A percentile compares a stretch with the other conserved stretches of the same genome.
Conservation (phyloP, 2,113 vertebrate genomes). For the Panurus biarmicus region DNA sequence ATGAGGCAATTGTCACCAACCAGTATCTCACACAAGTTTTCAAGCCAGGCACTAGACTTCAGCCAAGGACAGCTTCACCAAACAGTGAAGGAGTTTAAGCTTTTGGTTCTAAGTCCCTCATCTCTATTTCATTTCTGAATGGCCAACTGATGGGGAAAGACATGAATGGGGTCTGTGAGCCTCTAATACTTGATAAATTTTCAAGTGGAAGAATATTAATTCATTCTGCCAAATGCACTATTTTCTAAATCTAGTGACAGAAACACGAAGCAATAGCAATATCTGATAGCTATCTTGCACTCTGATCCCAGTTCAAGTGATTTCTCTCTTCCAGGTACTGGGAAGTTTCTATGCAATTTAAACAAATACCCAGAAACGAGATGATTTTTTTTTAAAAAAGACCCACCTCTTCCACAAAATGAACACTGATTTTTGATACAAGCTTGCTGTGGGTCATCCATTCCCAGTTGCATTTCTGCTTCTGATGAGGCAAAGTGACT, state of each 20-base stretch:
- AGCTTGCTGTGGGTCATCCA: background rate
- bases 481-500: background rate
- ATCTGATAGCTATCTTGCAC: background rate
- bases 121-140: background rate
- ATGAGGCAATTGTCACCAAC: background rate
- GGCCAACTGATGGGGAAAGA: background rate
- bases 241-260: background rate
- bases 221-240: background rate
- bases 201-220: background rate
- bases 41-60: background rate
- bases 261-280: background rate
- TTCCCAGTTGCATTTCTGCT: background rate
- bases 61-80: background rate
- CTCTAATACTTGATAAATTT: background rate
- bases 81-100: background rate
- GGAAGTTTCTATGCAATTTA: background rate
- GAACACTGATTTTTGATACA: background rate
- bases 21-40: background rate
- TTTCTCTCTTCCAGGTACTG: background rate
- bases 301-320: background rate
- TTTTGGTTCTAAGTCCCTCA: background rate
- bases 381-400: background rate
- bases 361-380: background rate
- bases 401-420: background rate
- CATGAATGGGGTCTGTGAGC: background rate